Percentiles rank a stretch among this genome's conserved stretches.
phyloP scores from a whole-genome alignment of 2,113 vertebrate genomes.

The Meriones unguiculatus region DNA sequence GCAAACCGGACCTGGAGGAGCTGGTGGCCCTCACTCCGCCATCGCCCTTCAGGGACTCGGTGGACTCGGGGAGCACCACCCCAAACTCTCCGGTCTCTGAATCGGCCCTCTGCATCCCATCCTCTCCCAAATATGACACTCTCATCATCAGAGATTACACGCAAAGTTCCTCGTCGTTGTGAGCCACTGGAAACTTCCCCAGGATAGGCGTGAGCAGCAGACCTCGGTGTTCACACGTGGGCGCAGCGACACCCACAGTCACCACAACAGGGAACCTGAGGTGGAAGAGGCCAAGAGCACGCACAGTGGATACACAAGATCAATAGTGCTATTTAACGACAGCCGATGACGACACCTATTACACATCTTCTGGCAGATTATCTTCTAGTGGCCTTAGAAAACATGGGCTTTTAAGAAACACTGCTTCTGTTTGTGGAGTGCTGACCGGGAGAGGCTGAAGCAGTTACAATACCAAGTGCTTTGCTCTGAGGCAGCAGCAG shows the following conservation, averaged over 20 bases:
- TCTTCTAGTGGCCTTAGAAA: conserved; percentile 96
- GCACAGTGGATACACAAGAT: conserved; percentile 77
- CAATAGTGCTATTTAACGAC: conserved; percentile 80
- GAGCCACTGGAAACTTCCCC: conserved; percentile 83
- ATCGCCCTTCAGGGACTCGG: conserved; percentile 98
- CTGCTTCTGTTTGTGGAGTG: conserved; percentile 87
- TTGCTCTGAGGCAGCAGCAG: conserved; percentile 86
- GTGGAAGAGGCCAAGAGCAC: conserved; percentile 70
- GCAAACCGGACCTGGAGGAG: conserved; percentile 94
- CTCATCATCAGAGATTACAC: conserved; percentile 97
- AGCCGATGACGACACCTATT: conserved; percentile 62
- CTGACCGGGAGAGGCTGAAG: conserved; percentile 86
- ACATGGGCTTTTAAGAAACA: conserved; percentile 94
- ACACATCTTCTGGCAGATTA: conserved; percentile 87
- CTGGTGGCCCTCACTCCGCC: conserved; percentile 97
- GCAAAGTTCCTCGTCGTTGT: conserved; percentile 99
- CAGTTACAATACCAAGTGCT: conserved; percentile 88
- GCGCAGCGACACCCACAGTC: conserved; percentile 59
- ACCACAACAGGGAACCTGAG: conserved; percentile 53
- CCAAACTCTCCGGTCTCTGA: conserved; percentile 92
- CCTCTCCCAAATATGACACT: conserved; percentile 94
- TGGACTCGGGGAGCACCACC: conserved; percentile 93
- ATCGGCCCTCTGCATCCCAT: conserved; percentile 92
- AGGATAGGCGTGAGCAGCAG: conserved; percentile 57
- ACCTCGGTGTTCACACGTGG: conserved; percentile 79